phyloP scores from a whole-genome alignment of 2,888 invertebrate genomes.

The Zootermopsis nevadensis region DNA sequence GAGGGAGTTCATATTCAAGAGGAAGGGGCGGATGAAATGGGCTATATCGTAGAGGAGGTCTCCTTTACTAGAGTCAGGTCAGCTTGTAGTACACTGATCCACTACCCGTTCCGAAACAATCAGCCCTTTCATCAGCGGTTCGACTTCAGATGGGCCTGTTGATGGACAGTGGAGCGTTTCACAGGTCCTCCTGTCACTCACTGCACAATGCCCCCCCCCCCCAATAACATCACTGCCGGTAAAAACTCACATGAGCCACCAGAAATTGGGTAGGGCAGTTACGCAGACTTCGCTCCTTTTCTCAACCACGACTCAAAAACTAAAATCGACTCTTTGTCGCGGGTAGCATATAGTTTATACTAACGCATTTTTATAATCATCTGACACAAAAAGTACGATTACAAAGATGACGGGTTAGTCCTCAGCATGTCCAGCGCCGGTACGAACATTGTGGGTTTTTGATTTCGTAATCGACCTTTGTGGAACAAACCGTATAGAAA shows the following conservation, averaged over 20 bases:
- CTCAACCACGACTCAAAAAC: too few species aligned
- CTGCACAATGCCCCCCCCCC: too few species aligned
- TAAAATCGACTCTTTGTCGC: too few species aligned
- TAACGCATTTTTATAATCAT: background rate
- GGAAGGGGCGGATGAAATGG: slow-evolving; percentile 22
- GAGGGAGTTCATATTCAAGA: background rate
- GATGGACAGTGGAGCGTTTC: too few species aligned
- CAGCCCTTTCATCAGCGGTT: too few species aligned
- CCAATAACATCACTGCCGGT: too few species aligned
- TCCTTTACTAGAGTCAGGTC: slow-evolving; percentile 29
- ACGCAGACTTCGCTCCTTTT: too few species aligned
- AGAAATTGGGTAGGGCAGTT: too few species aligned
- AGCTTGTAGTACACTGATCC: background rate
- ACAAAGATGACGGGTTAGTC: background rate
- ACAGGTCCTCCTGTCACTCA: too few species aligned
- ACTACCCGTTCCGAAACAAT: background rate
- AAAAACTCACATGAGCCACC: too few species aligned
- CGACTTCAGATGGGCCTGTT: too few species aligned
- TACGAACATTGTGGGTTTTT: background rate
- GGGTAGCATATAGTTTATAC: background rate
- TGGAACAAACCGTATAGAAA: background rate
- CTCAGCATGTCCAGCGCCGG: background rate
- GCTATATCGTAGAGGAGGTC: background rate
- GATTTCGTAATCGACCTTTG: background rate
- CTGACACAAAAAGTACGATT: background rate